These are phyloP conservation scores for Tetropium fuscum DNA, from an alignment of 2,888 invertebrate genomes.

Conservation along the genomic window DNA sequence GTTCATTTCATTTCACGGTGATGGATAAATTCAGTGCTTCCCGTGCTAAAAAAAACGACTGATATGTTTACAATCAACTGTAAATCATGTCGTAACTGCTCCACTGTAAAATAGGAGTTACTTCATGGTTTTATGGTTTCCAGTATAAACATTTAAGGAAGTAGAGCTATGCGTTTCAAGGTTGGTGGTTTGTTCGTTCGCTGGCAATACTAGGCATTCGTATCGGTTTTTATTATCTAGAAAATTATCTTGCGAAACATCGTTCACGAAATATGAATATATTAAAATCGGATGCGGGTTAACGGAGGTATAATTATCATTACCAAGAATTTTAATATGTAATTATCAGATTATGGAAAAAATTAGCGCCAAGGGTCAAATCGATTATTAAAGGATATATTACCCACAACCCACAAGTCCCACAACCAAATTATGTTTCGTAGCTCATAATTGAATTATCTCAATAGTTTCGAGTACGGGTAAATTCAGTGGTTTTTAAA, in stretches of 20 bases:
- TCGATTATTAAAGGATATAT: no score
- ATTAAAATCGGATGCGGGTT: no score
- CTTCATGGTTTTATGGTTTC: conserved; percentile 15
- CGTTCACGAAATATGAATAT: neutral
- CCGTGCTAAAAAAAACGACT: neutral
- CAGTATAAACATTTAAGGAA: conserved; percentile 12
- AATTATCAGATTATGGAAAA: no score
- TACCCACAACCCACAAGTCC: no score
- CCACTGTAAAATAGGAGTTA: conserved; percentile 9
- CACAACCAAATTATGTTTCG: no score
- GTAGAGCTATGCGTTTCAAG: conserved; percentile 9
- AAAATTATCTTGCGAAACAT: neutral
- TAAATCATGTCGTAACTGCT: conserved; percentile 7
- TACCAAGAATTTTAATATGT: no score
- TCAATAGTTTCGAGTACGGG: no score
- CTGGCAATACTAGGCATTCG: no score
- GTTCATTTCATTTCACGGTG: conserved; percentile 1
- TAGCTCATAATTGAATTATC: no score
- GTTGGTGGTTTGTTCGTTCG: neutral
- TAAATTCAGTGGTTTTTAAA: no score
- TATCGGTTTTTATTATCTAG: neutral
- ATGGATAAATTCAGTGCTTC: neutral
- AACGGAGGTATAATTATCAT: no score
- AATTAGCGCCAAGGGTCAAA: no score
- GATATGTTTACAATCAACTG: conserved; percentile 9